phyloP scores from a whole-genome alignment of 2,888 invertebrate species.

The Tyria jacobaeae region DNA sequence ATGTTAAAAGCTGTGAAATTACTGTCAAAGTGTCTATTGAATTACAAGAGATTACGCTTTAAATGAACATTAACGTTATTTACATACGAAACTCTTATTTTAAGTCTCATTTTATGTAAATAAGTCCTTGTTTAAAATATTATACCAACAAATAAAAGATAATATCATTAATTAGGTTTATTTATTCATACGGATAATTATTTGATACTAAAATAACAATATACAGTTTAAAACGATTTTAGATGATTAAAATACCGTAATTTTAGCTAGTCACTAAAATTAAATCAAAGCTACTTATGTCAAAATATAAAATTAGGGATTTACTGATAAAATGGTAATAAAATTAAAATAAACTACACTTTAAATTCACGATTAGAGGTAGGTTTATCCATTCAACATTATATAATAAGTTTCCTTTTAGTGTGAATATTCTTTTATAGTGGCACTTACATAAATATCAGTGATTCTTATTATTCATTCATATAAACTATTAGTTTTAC shows the following conservation, averaged over 20 bases:
- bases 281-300: neutral
- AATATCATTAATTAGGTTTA: neutral
- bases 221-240: neutral
- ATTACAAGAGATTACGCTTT: slow-evolving; percentile 29
- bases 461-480: slow-evolving; percentile 36
- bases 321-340: slow-evolving; percentile 18
- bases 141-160: neutral
- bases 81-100: slow-evolving; percentile 37
- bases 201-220: neutral
- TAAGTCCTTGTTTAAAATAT: slow-evolving; percentile 9
- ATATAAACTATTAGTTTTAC: slow-evolving; percentile 14
- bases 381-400: slow-evolving; percentile 31
- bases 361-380: slow-evolving; percentile 27
- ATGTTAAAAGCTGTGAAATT: slow-evolving; percentile 28
- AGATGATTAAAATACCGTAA: neutral
- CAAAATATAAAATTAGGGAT: neutral
- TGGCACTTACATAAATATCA: slow-evolving; percentile 13
- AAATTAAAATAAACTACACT: slow-evolving; percentile 27
- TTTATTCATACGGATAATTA: neutral
- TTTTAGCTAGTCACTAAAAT: neutral
- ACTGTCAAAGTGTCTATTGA: slow-evolving; percentile 35
- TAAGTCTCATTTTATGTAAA: slow-evolving; percentile 27
- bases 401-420: slow-evolving; percentile 28
- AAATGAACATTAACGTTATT: slow-evolving; percentile 25
- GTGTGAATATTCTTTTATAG: slow-evolving; percentile 19